These are phyloP conservation scores for Boleophthalmus pectinirostris DNA, from an alignment of 2,113 vertebrate genomes.

Conservation along the genomic window DNA sequence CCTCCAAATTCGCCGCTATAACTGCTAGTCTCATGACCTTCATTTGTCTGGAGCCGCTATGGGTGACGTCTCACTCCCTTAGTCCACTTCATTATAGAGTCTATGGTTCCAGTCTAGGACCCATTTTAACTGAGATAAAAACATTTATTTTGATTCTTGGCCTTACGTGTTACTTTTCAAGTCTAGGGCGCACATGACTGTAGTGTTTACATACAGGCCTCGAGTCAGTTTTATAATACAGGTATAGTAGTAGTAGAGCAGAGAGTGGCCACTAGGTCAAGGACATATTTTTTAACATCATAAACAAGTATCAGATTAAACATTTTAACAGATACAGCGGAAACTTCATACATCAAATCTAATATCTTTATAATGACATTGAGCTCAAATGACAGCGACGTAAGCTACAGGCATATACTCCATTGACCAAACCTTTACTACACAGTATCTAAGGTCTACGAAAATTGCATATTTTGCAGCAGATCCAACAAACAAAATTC, in stretches of 20 bases:
- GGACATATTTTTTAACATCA: background rate
- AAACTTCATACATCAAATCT: background rate
- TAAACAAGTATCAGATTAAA: background rate
- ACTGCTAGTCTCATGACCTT: too few species aligned
- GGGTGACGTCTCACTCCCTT: too few species aligned
- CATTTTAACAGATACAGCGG: background rate
- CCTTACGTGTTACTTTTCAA: background rate
- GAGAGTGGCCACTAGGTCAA: background rate
- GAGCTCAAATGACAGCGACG: conserved; percentile 1
- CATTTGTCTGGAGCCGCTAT: too few species aligned
- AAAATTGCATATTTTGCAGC: too few species aligned
- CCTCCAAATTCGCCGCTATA: too few species aligned
- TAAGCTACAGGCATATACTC: background rate
- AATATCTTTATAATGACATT: conserved; percentile 1
- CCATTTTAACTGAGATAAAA: background rate
- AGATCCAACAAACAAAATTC: too few species aligned
- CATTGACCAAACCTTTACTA: background rate
- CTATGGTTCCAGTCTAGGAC: background rate
- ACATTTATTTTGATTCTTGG: background rate
- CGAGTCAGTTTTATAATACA: background rate
- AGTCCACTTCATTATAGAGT: too few species aligned
- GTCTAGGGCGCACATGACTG: background rate
- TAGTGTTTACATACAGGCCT: background rate
- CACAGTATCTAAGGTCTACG: too few species aligned
- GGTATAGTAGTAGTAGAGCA: background rate